A percentile compares a stretch with the other conserved stretches of the same genome.
phyloP scores from a whole-genome alignment of 2,797 vertebrate genomes.

The Cuniculus paca region DNA sequence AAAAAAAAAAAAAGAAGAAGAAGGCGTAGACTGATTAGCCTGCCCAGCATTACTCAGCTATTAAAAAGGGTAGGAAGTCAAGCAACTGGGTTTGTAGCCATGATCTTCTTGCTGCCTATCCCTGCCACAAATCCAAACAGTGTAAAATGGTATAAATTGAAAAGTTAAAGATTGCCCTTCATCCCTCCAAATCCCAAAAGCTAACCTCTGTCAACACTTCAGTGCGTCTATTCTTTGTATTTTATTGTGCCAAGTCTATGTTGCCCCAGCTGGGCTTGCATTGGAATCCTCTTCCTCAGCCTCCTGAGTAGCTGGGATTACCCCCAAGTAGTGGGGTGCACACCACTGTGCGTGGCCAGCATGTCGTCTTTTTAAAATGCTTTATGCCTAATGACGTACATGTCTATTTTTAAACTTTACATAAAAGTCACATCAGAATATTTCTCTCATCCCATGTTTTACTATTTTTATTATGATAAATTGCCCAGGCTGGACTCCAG shows the following conservation, averaged over 20 bases:
- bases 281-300: neutral
- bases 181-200: neutral
- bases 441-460: neutral
- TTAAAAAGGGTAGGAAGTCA: neutral
- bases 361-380: neutral
- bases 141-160: neutral
- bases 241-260: too few species aligned
- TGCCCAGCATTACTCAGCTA: neutral
- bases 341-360: neutral
- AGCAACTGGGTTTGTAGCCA: neutral
- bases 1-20: too few species aligned
- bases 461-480: neutral
- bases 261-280: too few species aligned
- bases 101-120: neutral
- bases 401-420: neutral
- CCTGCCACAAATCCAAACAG: neutral
- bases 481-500: neutral
- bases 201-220: slow-evolving; percentile 5
- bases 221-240: neutral
- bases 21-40: neutral
- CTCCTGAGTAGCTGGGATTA: neutral
- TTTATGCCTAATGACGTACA: neutral
- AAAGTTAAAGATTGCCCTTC: neutral
- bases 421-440: neutral
- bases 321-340: neutral